phyloP scores from a whole-genome alignment of 2,888 invertebrate genomes.

The Strigamia crassipes region DNA sequence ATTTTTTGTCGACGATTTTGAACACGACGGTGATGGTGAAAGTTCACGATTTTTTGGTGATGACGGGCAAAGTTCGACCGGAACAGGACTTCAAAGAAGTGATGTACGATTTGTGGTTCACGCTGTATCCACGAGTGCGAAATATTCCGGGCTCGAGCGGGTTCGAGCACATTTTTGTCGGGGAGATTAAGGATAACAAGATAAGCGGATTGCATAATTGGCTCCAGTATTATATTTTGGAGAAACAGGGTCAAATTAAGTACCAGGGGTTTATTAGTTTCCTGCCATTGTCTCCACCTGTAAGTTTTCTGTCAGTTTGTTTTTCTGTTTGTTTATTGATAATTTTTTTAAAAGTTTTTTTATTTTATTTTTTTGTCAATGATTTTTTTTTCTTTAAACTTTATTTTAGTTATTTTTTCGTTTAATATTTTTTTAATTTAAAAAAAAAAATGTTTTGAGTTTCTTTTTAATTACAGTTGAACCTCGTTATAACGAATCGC shows the following conservation, averaged over 20 bases:
- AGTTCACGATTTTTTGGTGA: constrained; percentile 69
- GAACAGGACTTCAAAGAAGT: neutral
- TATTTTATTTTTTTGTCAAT: no score
- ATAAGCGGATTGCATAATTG: constrained; percentile 61
- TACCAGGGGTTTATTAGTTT: constrained; percentile 44
- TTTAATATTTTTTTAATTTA: no score
- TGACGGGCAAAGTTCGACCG: constrained; percentile 61
- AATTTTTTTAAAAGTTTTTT: neutral
- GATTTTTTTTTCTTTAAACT: no score
- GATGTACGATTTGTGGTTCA: constrained; percentile 58
- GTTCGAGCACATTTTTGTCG: constrained; percentile 62
- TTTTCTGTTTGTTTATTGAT: no score
- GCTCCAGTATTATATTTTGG: constrained; percentile 59
- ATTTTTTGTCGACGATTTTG: constrained; percentile 77
- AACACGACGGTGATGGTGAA: constrained; percentile 75
- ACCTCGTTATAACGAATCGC: no score
- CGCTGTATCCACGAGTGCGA: constrained; percentile 56
- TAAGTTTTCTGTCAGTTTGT: neutral
- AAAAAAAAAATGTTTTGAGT: no score
- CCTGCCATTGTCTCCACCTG: neutral
- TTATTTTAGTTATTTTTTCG: no score
- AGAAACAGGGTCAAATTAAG: constrained; percentile 53
- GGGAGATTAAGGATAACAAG: constrained; percentile 58
- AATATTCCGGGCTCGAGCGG: constrained; percentile 58
- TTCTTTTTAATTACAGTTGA: no score